A percentile compares a stretch with the other conserved stretches of the same genome.
These are phyloP conservation scores for Catotricha subobsoleta DNA, from an alignment of 2,888 invertebrate species.

Conservation along the genomic window DNA sequence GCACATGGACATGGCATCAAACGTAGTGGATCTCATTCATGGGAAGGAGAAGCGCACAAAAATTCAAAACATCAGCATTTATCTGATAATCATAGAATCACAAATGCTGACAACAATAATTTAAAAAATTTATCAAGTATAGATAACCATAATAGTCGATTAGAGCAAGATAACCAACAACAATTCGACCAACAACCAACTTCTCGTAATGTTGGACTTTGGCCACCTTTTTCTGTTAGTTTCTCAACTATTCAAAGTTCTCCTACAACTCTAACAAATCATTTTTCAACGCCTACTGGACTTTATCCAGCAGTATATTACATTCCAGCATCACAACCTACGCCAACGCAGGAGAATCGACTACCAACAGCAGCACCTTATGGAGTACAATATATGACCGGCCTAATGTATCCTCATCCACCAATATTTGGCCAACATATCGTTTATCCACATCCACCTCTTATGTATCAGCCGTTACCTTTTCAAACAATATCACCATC, in stretches of 20 bases:
- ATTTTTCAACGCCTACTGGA: constrained; percentile 21
- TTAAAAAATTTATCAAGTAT: background rate
- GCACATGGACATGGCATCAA: constrained; percentile 31
- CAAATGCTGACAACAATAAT: background rate
- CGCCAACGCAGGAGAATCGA: background rate
- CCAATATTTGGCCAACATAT: constrained; percentile 27
- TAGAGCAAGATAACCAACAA: background rate
- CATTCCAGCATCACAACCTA: constrained; percentile 29
- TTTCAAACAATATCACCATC: constrained; percentile 25
- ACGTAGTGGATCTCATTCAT: constrained; percentile 40
- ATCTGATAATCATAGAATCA: background rate
- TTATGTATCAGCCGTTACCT: constrained; percentile 42
- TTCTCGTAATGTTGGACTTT: constrained; percentile 31
- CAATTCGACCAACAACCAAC: background rate
- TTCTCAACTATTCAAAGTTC: constrained; percentile 17
- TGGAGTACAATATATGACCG: constrained; percentile 44
- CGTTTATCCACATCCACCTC: constrained; percentile 35
- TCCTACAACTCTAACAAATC: constrained; percentile 19
- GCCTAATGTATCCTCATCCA: constrained; percentile 39
- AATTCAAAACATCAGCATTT: constrained; percentile 34
- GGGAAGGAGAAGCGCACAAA: constrained; percentile 40
- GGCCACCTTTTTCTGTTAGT: constrained; percentile 41
- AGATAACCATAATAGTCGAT: background rate
- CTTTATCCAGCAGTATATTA: constrained; percentile 39
- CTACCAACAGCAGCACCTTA: constrained; percentile 13